Percentiles rank a stretch among this genome's conserved stretches.
Evolutionary conservation across 2,888 invertebrate species (phyloP).

Genomic region (Lomographa bimaculata): DNA sequence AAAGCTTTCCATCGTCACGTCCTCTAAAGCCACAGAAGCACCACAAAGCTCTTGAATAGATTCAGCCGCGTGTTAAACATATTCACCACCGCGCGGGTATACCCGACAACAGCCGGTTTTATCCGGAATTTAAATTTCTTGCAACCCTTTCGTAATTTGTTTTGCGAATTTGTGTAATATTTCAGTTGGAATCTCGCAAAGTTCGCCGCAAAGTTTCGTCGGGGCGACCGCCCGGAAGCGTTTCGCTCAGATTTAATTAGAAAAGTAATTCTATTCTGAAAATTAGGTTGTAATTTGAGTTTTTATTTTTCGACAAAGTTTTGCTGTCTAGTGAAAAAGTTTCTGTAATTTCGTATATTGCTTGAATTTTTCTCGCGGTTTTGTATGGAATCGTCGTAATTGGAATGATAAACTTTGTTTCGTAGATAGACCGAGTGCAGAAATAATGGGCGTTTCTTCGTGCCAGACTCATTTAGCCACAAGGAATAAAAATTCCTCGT

Average conservation of each 20-base stretch:
- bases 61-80: conserved; percentile 16
- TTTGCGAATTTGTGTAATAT: conserved; percentile 14
- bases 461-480: too few relatives aligned
- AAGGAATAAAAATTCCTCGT: too few relatives aligned
- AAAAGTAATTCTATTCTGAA: conserved; percentile 22
- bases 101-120: conserved; percentile 1
- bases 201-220: conserved; percentile 18
- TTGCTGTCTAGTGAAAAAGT: conserved; percentile 8
- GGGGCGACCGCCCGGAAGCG: conserved; percentile 15
- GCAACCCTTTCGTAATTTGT: conserved; percentile 9
- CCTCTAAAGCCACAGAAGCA: conserved; percentile 5
- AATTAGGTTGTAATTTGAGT: conserved; percentile 20
- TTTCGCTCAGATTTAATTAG: conserved; percentile 28
- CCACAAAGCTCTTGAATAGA: conserved; percentile 8
- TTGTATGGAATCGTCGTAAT: too few relatives aligned
- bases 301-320: conserved; percentile 10
- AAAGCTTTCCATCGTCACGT: conserved; percentile 6
- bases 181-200: conserved; percentile 14
- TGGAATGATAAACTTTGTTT: too few relatives aligned
- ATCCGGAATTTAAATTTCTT: conserved; percentile 17
- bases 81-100: conserved; percentile 6
- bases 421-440: too few relatives aligned
- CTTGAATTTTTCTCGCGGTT: too few relatives aligned
- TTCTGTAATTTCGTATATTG: too few relatives aligned
- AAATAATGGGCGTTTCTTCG: too few relatives aligned